Percentiles rank a stretch among this genome's conserved stretches.
Evolutionary conservation across 2,888 invertebrate species (phyloP).

Genomic region (Lithosia quadra): DNA sequence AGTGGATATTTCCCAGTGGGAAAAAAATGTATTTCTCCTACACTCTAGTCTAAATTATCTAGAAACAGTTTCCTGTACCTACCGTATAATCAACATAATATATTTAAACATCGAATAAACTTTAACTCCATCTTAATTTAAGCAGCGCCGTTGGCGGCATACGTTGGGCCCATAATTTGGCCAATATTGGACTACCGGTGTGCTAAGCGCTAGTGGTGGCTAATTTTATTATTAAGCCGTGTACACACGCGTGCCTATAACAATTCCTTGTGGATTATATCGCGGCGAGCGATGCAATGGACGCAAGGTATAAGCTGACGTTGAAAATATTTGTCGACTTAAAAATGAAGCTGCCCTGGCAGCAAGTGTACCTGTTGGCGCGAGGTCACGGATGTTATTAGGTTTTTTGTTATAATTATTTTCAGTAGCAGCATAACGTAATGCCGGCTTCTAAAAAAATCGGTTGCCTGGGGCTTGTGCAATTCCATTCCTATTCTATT

Average conservation of each 20-base stretch:
- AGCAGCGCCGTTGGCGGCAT: constrained; percentile 33
- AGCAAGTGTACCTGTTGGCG: not conserved
- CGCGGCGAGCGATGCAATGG: constrained; percentile 17
- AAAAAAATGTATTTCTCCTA: no score
- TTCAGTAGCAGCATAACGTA: no score
- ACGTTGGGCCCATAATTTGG: constrained; percentile 42
- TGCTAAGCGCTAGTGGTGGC: constrained; percentile 33
- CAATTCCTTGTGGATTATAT: constrained; percentile 67
- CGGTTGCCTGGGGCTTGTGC: no score
- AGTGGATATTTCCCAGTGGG: no score
- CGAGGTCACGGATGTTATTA: no score
- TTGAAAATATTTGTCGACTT: constrained; percentile 9
- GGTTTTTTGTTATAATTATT: not conserved
- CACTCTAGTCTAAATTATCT: no score
- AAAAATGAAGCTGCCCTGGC: not conserved
- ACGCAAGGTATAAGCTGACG: constrained; percentile 14
- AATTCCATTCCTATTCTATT: no score
- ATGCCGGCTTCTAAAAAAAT: no score
- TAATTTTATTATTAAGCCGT: constrained; percentile 75
- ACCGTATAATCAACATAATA: no score
- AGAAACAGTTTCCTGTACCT: no score
- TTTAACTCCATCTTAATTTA: constrained; percentile 41
- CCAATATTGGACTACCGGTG: constrained; percentile 44
- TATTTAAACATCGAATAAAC: constrained; percentile 14
- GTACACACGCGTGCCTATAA: constrained; percentile 61